These are phyloP conservation scores for Neolamprologus sp. DNA, from an alignment of 2,113 vertebrate genomes.

Conservation along the genomic window DNA sequence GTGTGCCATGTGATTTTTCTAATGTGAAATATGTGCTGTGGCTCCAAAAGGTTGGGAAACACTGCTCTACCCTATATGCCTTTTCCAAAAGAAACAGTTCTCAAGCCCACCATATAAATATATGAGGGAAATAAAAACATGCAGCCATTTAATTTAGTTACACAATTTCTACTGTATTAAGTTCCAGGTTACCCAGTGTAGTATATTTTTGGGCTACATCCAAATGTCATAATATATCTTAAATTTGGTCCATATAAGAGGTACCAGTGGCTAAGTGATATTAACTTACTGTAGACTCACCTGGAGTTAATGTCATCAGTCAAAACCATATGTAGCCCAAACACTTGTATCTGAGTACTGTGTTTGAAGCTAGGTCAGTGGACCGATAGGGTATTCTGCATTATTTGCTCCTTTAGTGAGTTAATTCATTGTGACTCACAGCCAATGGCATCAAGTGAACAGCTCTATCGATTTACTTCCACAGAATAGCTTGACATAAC, in stretches of 20 bases:
- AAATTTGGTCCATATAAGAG: background rate
- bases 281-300: background rate
- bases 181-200: background rate
- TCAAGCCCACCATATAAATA: background rate
- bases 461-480: background rate
- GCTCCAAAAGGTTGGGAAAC: background rate
- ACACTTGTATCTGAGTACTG: background rate
- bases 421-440: background rate
- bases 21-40: background rate
- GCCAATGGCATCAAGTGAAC: background rate
- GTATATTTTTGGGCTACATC: background rate
- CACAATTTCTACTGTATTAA: background rate
- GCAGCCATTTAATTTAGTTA: background rate
- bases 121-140: background rate
- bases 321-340: background rate
- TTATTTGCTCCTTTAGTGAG: background rate
- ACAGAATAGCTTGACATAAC: background rate
- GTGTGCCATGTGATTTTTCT: background rate
- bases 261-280: background rate
- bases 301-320: background rate
- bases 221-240: background rate
- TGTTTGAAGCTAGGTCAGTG: background rate
- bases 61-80: background rate
- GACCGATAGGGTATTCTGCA: background rate
- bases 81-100: background rate